Conservation (phyloP, 2,888 invertebrate species). For the Mesopsocus fuscifrons region DNA sequence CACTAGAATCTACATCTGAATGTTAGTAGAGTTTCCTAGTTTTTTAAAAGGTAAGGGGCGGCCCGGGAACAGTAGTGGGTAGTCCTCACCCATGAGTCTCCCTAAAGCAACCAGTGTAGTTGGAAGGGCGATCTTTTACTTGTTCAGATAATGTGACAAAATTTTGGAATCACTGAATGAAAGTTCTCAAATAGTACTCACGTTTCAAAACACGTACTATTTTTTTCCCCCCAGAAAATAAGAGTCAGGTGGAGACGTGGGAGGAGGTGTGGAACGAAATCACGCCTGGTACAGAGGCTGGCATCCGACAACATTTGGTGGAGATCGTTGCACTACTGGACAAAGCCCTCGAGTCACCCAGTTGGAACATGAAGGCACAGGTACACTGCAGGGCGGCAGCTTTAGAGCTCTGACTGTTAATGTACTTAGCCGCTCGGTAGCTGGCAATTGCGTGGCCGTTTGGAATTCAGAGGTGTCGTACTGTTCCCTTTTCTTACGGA, state of each 20-base stretch:
- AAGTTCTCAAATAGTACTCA: too few species aligned
- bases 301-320: slow-evolving; percentile 54
- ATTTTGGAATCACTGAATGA: too few species aligned
- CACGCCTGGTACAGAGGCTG: slow-evolving; percentile 62
- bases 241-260: slow-evolving; percentile 49
- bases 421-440: background rate
- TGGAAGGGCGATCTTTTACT: too few species aligned
- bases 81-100: too few species aligned
- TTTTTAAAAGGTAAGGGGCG: too few species aligned
- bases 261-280: slow-evolving; percentile 80
- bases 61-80: too few species aligned
- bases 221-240: too few species aligned
- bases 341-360: slow-evolving; percentile 54
- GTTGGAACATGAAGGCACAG: slow-evolving; percentile 77
- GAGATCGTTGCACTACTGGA: slow-evolving; percentile 52
- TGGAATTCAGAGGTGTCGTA: background rate
- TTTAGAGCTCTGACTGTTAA: background rate
- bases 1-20: too few species aligned
- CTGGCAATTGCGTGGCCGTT: slow-evolving; percentile 4
- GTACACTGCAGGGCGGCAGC: slow-evolving; percentile 20
- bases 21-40: too few species aligned
- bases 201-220: too few species aligned
- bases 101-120: too few species aligned
- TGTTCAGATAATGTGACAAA: too few species aligned
- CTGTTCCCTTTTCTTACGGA: slow-evolving; percentile 1